Conservation (phyloP, 2,888 invertebrate species). For the Syritta pipiens region DNA sequence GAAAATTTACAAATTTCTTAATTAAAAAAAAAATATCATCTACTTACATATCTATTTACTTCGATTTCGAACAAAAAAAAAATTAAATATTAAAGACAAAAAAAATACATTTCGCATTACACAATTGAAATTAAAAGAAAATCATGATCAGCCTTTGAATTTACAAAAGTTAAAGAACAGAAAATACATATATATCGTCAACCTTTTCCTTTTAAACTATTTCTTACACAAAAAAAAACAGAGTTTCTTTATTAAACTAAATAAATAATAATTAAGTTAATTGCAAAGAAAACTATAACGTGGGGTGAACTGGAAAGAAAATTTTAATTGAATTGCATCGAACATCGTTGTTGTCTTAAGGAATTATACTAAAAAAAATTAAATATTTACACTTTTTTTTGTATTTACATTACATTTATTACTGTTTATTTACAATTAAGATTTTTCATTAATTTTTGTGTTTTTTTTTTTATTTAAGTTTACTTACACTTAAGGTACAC, state of each 20-base stretch:
- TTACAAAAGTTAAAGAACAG: conserved; percentile 48
- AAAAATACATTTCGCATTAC: conserved; percentile 45
- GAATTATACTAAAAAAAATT: background rate
- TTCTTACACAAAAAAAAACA: conserved; percentile 23
- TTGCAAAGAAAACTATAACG: conserved; percentile 28
- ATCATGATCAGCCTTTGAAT: conserved; percentile 67
- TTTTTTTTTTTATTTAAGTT: conserved; percentile 61
- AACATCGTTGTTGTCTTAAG: conserved; percentile 26
- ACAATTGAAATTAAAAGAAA: conserved; percentile 43
- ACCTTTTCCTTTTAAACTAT: conserved; percentile 29
- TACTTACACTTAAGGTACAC: conserved; percentile 53
- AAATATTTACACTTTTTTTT: conserved; percentile 51
- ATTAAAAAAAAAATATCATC: conserved; percentile 25
- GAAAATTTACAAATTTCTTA: conserved; percentile 50
- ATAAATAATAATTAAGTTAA: conserved; percentile 66
- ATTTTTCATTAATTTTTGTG: conserved; percentile 70
- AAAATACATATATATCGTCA: conserved; percentile 1
- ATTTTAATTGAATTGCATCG: conserved; percentile 45
- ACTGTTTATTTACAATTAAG: conserved; percentile 65
- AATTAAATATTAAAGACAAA: conserved; percentile 27
- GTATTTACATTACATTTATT: too few species aligned
- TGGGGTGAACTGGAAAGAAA: conserved; percentile 14
- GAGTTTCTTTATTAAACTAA: conserved; percentile 48
- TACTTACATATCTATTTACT: too few species aligned
- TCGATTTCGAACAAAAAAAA: conserved; percentile 18